Base-by-base conservation (phyloP, 1,140 invertebrate genomes). In the Daktulosphaira vitifoliae region DNA sequence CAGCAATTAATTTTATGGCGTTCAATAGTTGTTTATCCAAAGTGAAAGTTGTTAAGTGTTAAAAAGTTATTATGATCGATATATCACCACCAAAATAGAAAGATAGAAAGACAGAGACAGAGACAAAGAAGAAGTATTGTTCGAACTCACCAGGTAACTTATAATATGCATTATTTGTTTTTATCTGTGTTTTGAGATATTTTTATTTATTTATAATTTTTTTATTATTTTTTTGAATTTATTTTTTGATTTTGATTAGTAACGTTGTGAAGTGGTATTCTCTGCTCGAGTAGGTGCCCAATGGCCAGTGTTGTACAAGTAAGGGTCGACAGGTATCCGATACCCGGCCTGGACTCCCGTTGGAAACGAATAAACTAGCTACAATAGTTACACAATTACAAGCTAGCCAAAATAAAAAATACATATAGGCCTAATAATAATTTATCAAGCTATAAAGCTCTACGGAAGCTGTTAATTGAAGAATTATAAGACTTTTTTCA, bases 351-450 rank as follows among this genome's bases (percentile, higher is more conserved):
- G 74, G 70, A 68, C 72, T 74, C 77, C 72, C 74, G 71, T 65
- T 22, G 78, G 77, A 72, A 79, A 76, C 74, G 78, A 77, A 74
- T 79, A 79, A 72, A 79, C 77, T 74, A 76, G 76, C 78, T 79
- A 74, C 76, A 75, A 75, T 74, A 76, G 29, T 33, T 33, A 33
- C 39, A 29, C 25, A 26, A 62, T 62, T 62, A 62, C 42, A 62
- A 62, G 56, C 56, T 33, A 22, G n/a, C 42, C 8, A 46, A 26
- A 39, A 46, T 23, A 39, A 29, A 59, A 18, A 59, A 1, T 18
- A 29, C 38, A 52, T 9, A 46, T 8, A 46, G 44, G 23, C 54
- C 25, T 62, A 33, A 48, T 46, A 11, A 46, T 33, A 33, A 33
- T 13, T 18, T 46, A 18, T 6, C 29, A 46, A 42, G 53, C 53